Conservation (phyloP, 1,140 invertebrate genomes). For the Drosophila insularis region DNA sequence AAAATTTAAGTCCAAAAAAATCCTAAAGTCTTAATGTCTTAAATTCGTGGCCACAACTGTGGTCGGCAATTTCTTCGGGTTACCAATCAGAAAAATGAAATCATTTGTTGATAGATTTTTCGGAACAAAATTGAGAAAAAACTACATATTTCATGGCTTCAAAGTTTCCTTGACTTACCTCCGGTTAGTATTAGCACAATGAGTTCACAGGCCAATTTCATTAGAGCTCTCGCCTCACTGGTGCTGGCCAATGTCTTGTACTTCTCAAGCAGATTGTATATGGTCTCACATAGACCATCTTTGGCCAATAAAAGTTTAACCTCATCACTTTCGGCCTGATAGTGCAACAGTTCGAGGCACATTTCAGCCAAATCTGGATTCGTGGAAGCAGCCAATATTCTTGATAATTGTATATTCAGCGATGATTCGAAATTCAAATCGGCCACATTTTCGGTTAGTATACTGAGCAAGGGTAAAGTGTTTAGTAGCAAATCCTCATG, state of each 20-base stretch:
- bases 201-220: constrained; percentile 93
- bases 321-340: constrained; percentile 90
- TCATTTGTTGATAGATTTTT: too few relatives aligned
- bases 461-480: constrained; percentile 88
- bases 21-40: too few relatives aligned
- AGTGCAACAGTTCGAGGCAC: constrained; percentile 89
- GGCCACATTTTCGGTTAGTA: constrained; percentile 88
- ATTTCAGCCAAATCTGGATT: constrained; percentile 88
- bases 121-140: too few relatives aligned
- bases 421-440: constrained; percentile 84
- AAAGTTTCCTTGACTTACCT: constrained; percentile 84
- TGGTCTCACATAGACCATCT: constrained; percentile 88
- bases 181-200: constrained; percentile 92
- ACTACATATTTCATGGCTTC: too few relatives aligned
- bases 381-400: constrained; percentile 85
- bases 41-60: too few relatives aligned
- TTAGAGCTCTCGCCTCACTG: constrained; percentile 88
- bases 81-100: too few relatives aligned
- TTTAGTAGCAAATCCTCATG: constrained; percentile 87
- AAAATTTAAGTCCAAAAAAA: too few relatives aligned
- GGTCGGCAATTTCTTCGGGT: too few relatives aligned
- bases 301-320: constrained; percentile 90
- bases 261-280: constrained; percentile 89
- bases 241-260: constrained; percentile 85
- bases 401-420: constrained; percentile 85